Base-by-base conservation (phyloP, 1,140 invertebrate genomes). In the Lepidotrigona ventralis region DNA sequence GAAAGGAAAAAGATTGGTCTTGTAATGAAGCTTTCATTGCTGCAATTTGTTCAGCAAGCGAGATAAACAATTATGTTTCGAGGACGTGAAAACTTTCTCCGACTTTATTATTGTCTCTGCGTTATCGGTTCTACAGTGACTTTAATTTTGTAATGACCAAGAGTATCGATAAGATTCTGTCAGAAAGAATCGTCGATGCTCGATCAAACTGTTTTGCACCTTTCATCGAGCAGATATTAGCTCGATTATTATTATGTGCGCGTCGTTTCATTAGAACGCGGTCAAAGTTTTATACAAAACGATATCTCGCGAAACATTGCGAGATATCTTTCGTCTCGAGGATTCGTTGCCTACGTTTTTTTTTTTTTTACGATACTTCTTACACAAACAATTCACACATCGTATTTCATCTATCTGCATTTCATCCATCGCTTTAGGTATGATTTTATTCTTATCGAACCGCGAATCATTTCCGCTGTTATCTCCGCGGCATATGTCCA, bases 81-180 rank as follows among this genome's bases (percentile, higher is more conserved):
- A 75, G 73, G 72, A 33, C 54, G n/a, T n/a, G 26, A 17, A 53
- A 15, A 60, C 56, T 75, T 75, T 75, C 73, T 60, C 73, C 17
- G 12, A 8, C 6, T 19, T 15, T 75, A 14, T 74, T 9, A 14
- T 39, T 33, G 15, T n/a, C 21, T n/a, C 29, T 11, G 21, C 8
- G 21, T 60, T 75, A 71, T 71, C 69, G 14, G 39, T n/a, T 23
- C 23, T 46, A 39, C 8, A 15, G 39, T 21, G 39, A 46, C 39
- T 46, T 23, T 23, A 60, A 1, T n/a, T n/a, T 60, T n/a, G 1
- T 23, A 60, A 14, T 1, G 0, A 14, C 14, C 23, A n/a, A n/a
- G 66, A 39, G 15, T 66, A 33, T 33, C 29, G 29, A 33, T 12
- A 2, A 21, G 64, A 9, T 8, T 14, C n/a, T 17, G 15, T 15